Base-by-base conservation (phyloP, 2,888 invertebrate genomes). In the Platerodrilus igneus region DNA sequence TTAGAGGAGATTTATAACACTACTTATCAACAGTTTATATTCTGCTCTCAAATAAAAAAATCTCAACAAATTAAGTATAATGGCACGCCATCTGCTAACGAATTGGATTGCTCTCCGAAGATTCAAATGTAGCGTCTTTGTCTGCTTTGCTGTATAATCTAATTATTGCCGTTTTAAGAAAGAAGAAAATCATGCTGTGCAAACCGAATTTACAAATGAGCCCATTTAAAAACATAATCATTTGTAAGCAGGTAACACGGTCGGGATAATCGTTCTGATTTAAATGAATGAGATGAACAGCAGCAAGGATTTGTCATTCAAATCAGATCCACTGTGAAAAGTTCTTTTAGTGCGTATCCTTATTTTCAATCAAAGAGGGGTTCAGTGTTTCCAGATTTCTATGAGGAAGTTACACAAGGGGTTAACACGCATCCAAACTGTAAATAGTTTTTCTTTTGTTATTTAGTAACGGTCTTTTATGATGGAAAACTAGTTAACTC, bases 191-290 rank as follows among this genome's bases (percentile, higher is more conserved):
- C 43, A 35, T 44, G 38, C 35, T 19, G 31, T 40, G 30, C 32
- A 33, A 39, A 40, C 32, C 39, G 34, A 40, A 53, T 50, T 48
- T 45, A 41, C 50, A 48, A 50, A 52, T 50, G 48, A 53, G 47
- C 53, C 52, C 52, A 52, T 56, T 57, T 53, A 52, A 53, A 57
- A 58, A 58, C 53, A 56, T 55, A 54, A 54, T 53, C 55, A 53
- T 58, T 56, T 52, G 53, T 55, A 55, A 51, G 52, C 53, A 55
- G 52, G 50, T 53, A 45, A 37, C 38, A 45, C 48, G 41, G 41
- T 29, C 37, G 48, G 47, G 50, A 42, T 50, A 45, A 38, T 47
- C 44, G 38, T 26, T 20, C 37, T 37, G 41, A 39, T 45, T 46
- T 45, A 37, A 39, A 41, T 20, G 35, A 41, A 37, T 22, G 26